Conservation (phyloP, 2,113 vertebrate genomes). For the Manacus vitellinus region DNA sequence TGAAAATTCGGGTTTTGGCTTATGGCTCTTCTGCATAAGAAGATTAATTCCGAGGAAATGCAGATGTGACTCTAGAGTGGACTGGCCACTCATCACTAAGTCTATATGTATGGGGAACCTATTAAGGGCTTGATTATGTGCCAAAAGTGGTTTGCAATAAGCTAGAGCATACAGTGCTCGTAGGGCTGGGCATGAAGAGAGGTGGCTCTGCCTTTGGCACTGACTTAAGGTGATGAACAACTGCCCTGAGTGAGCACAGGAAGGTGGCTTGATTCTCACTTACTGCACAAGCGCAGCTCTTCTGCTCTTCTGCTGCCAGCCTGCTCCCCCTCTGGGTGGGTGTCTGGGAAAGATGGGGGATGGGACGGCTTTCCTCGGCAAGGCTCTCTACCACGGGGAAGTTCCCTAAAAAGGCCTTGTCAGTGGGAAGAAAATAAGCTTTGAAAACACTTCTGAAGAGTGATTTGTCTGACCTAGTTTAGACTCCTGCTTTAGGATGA, state of each 20-base stretch:
- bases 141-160: not conserved
- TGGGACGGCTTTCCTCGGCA: slow-evolving; percentile 31
- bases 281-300: not conserved
- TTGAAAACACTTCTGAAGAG: slow-evolving; percentile 5
- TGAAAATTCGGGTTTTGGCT: not conserved
- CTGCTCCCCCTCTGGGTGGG: not conserved
- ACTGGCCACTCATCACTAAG: not conserved
- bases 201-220: not conserved
- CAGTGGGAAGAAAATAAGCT: slow-evolving; percentile 32
- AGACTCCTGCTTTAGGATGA: slow-evolving; percentile 19
- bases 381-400: not conserved
- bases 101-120: not conserved
- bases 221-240: not conserved
- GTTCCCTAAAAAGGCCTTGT: slow-evolving; percentile 39
- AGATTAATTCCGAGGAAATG: not conserved
- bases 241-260: not conserved
- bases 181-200: not conserved
- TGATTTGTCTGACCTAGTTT: slow-evolving; percentile 60
- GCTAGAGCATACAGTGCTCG: fast-evolving
- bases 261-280: not conserved
- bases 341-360: not conserved
- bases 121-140: not conserved
- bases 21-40: not conserved
- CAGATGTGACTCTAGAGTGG: not conserved
- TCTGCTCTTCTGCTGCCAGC: not conserved